A percentile compares a stretch with the other conserved stretches of the same genome.
These are phyloP conservation scores for Phalanger gymnotis DNA, from an alignment of 2,797 vertebrate genomes.

Conservation along the genomic window DNA sequence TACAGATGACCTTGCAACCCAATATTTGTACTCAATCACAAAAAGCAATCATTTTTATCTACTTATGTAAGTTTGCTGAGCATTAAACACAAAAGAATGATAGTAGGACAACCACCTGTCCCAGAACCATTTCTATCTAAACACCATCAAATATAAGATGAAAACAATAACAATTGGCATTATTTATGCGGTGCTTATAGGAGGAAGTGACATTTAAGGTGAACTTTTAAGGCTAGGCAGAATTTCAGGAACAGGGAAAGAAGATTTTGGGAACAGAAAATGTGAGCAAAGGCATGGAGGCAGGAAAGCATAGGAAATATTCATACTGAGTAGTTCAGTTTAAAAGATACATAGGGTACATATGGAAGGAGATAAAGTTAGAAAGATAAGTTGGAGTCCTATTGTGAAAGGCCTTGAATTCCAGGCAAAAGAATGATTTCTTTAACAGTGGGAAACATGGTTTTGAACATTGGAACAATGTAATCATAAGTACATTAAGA, in stretches of 20 bases:
- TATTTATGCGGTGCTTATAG: not conserved
- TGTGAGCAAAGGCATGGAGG: not conserved
- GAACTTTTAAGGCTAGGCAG: not conserved
- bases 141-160: not conserved
- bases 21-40: not conserved
- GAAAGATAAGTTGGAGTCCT: not conserved
- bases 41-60: not conserved
- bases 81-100: not conserved
- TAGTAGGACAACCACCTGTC: not conserved
- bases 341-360: not conserved
- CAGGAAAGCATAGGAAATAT: not conserved
- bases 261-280: not conserved
- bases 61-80: not conserved
- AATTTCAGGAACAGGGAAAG: not conserved
- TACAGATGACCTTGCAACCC: not conserved
- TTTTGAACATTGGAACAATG: not conserved
- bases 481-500: not conserved
- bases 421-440: not conserved
- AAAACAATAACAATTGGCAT: not conserved
- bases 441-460: not conserved
- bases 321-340: not conserved
- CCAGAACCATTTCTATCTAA: not conserved
- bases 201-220: not conserved
- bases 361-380: not conserved
- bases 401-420: not conserved